Evolutionary conservation across 2,888 invertebrate species (phyloP), one percentile per base, ranked within the genome.

Genomic region (Pandemis heparana): DNA sequence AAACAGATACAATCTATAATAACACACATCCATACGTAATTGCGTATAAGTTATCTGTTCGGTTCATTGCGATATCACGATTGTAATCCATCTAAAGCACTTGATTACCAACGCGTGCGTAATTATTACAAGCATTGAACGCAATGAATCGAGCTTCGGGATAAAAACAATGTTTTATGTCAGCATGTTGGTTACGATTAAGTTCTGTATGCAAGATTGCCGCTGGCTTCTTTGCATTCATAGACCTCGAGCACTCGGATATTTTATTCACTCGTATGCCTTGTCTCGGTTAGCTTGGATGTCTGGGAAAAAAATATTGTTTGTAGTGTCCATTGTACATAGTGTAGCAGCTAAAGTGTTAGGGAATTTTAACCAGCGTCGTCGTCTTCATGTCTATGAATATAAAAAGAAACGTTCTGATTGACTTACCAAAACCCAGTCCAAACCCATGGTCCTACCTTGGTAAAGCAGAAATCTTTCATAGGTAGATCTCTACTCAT

Each of bases 71-170:
- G 63, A 75, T 81, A 82, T 81, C 82, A 82, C 81, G 82, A 81
- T 74, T 82, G 76, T 74, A 80, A 84, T 82, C 79, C 80, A 79
- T 79, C 82, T 78, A 82, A 82, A 80, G 81, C 80, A 79, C 80
- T 81, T 81, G 81, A 85, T 85, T 85, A 82, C 83, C 79, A 83
- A 87, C 78, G 82, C 81, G 76, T 76, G 75, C 78, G 77, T 86
- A 87, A 87, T 88, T 86, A 86, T 77, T 78, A 70, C 75, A 73
- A 77, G 75, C 78, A 82, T 81, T 83, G 84, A 83, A 83, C 76
- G 81, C 80, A 81, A 81, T 81, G 78, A 80, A 81, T 81, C 79
- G 76, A 79, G 75, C 71, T 79, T 60, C 68, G 59, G 41, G 41
- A 43, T 23, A 60, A 69, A 64, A 74, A 61, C 68, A 71, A 69